A percentile compares a stretch with the other conserved stretches of the same genome.
Conservation (phyloP, 2,113 vertebrate genomes). For the Coracopsis vasa region DNA sequence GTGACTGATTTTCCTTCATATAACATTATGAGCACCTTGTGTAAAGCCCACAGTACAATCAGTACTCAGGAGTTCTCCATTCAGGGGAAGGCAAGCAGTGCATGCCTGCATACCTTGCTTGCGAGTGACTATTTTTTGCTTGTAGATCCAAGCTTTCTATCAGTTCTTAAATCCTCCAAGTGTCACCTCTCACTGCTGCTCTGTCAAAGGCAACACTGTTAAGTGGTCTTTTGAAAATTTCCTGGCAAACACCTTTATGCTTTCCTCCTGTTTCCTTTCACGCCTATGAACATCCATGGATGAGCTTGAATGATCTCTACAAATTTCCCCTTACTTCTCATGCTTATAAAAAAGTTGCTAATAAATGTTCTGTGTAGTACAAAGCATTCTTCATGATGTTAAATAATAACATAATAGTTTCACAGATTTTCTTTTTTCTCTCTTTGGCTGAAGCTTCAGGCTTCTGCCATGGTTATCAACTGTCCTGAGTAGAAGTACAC, state of each 20-base stretch:
- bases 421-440: neutral
- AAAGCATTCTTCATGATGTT: neutral
- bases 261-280: neutral
- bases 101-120: neutral
- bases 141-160: neutral
- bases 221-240: neutral
- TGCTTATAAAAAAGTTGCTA: neutral
- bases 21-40: neutral
- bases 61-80: neutral
- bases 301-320: neutral
- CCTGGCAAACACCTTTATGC: neutral
- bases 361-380: neutral
- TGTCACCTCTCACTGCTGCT: neutral
- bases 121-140: neutral
- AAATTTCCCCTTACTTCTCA: neutral
- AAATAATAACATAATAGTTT: neutral
- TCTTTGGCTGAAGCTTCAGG: neutral
- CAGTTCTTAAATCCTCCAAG: neutral
- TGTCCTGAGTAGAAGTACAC: neutral
- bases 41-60: neutral
- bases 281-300: neutral
- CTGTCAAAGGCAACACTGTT: neutral
- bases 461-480: neutral
- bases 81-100: neutral
- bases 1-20: neutral